Evolutionary conservation across 2,888 invertebrate species (phyloP).

Genomic region (Anthoptus insignis): DNA sequence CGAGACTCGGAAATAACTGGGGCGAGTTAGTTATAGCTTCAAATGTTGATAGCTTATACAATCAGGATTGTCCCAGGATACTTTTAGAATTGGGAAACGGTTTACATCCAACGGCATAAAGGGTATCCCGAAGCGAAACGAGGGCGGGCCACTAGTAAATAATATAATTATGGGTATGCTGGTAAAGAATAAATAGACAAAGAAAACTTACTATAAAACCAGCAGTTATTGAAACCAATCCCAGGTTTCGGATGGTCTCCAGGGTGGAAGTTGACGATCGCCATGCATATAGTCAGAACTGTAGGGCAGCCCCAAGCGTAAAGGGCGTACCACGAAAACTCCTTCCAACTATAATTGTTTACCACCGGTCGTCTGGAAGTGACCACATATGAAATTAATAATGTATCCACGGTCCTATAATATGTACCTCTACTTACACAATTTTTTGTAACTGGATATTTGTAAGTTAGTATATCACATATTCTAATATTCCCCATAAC

Average conservation of each 20-base stretch:
- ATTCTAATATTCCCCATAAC: too few species aligned
- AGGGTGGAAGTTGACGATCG: slow-evolving; percentile 83
- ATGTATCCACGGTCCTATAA: too few species aligned
- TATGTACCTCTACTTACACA: too few species aligned
- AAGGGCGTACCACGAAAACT: slow-evolving; percentile 83
- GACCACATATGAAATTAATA: background rate
- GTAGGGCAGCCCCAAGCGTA: slow-evolving; percentile 88
- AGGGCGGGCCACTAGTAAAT: background rate
- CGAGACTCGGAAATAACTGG: too few species aligned
- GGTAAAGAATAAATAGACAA: too few species aligned
- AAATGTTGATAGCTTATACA: too few species aligned
- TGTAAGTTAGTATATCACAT: too few species aligned
- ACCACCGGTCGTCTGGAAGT: slow-evolving; percentile 63
- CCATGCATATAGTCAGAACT: slow-evolving; percentile 79
- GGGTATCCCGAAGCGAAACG: background rate
- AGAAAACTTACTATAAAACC: slow-evolving; percentile 88
- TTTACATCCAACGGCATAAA: background rate
- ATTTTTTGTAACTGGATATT: too few species aligned
- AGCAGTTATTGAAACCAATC: slow-evolving; percentile 87
- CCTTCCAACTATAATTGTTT: slow-evolving; percentile 85
- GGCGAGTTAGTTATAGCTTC: too few species aligned
- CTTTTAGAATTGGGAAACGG: too few species aligned
- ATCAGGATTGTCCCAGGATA: too few species aligned
- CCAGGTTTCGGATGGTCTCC: slow-evolving; percentile 85
- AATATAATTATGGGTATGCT: too few species aligned